Percentiles rank a stretch among this genome's conserved stretches.
Conservation (phyloP, 2,797 vertebrate species). For the Graptemys geographica region DNA sequence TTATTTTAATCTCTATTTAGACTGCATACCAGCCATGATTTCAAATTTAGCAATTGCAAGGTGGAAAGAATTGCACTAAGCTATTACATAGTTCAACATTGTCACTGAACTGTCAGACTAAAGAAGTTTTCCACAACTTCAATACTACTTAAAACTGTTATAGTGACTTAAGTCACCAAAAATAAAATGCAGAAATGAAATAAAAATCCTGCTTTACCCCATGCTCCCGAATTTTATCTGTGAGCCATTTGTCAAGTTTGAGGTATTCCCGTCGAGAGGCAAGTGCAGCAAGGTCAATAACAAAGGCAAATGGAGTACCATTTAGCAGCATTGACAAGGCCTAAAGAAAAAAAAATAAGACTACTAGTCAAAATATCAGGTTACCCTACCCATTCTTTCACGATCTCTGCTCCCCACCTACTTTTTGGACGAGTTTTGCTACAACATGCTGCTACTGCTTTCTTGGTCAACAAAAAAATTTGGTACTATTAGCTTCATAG, state of each 20-base stretch:
- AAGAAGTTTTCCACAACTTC: conserved; percentile 38
- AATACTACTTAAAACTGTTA: conserved; percentile 23
- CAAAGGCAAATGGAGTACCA: conserved; percentile 99
- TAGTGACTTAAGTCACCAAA: conserved; percentile 51
- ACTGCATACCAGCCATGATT: background rate
- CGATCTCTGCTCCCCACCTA: background rate
- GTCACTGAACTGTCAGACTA: background rate
- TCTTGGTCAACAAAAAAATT: background rate
- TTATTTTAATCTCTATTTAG: conserved; percentile 32
- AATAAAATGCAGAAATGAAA: conserved; percentile 60
- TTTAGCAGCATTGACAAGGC: conserved; percentile 99
- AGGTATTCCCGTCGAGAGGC: conserved; percentile 99
- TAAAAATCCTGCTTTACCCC: conserved; percentile 88
- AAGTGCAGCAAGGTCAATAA: conserved; percentile 99
- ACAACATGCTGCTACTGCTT: conserved; percentile 33
- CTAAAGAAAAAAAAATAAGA: conserved; percentile 80
- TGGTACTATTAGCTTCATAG: background rate
- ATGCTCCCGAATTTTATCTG: conserved; percentile 99
- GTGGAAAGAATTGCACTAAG: conserved; percentile 44
- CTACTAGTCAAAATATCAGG: conserved; percentile 57
- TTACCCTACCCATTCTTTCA: background rate
- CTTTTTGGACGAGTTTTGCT: conserved; percentile 16
- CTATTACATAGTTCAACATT: conserved; percentile 38
- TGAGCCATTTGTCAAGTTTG: conserved; percentile 99
- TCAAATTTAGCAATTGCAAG: conserved; percentile 64